A percentile compares a stretch with the other conserved stretches of the same genome.
These are phyloP conservation scores for Synanceia verrucosa DNA, from an alignment of 2,797 vertebrate species.

Conservation along the genomic window DNA sequence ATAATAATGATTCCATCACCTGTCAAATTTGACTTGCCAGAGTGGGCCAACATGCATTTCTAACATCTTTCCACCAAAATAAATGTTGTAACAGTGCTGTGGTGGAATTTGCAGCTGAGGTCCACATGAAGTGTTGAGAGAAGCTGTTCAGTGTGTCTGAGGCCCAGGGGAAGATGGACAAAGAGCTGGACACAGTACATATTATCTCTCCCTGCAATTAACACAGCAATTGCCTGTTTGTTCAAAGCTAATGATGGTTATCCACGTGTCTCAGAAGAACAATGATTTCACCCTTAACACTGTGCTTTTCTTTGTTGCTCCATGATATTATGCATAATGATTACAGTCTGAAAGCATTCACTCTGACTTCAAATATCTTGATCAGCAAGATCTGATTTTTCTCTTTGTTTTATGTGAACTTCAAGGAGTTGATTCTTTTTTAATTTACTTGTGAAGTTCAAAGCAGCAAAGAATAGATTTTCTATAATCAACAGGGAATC, in stretches of 20 bases:
- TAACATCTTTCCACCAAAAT: neutral
- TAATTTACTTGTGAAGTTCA: neutral
- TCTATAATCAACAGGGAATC: neutral
- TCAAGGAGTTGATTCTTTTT: no score
- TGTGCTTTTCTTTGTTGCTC: neutral
- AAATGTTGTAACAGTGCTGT: neutral
- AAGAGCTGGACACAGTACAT: conserved; percentile 6
- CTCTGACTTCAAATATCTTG: neutral
- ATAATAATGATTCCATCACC: neutral
- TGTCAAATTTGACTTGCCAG: neutral
- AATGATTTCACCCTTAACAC: neutral
- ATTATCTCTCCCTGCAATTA: conserved; percentile 29
- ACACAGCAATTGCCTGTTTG: conserved; percentile 38
- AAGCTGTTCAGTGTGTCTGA: conserved; percentile 40
- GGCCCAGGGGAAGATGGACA: conserved; percentile 12
- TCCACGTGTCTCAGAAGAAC: neutral
- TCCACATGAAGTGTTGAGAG: conserved; percentile 19
- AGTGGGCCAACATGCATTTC: neutral
- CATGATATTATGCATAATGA: neutral
- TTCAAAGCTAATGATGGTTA: conserved; percentile 33
- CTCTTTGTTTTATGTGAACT: neutral
- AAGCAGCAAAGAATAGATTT: neutral
- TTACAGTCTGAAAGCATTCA: neutral
- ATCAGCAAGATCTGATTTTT: neutral
- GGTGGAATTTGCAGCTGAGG: neutral